phyloP scores from a whole-genome alignment of 2,888 invertebrate species.

The Cryptocheilus praepositus region DNA sequence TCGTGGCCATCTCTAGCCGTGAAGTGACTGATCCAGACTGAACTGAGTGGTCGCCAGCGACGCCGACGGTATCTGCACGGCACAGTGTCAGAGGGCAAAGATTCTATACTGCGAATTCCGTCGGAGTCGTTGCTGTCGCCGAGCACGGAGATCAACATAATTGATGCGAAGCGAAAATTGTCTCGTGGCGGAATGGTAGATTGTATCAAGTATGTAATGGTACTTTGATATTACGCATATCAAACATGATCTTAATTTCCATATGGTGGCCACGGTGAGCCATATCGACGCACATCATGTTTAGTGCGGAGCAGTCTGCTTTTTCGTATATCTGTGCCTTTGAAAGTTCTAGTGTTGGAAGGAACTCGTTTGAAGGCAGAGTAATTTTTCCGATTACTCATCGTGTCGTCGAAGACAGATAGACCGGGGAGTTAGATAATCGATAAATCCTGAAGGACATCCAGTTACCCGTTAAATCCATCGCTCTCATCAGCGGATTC shows the following conservation, averaged over 20 bases:
- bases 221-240: too few relatives aligned
- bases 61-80: neutral
- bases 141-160: neutral
- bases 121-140: neutral
- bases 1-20: too few relatives aligned
- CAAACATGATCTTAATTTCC: too few relatives aligned
- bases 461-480: slow-evolving; percentile 15
- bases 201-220: too few relatives aligned
- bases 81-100: slow-evolving; percentile 48
- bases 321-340: too few relatives aligned
- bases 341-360: too few relatives aligned
- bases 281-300: neutral
- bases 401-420: neutral
- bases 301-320: too few relatives aligned
- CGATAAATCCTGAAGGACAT: slow-evolving; percentile 20
- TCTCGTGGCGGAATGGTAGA: too few relatives aligned
- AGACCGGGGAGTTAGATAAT: slow-evolving; percentile 22
- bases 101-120: slow-evolving; percentile 21
- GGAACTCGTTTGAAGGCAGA: slow-evolving; percentile 2
- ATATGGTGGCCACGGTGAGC: neutral
- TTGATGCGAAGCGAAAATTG: too few relatives aligned
- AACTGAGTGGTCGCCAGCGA: too few relatives aligned
- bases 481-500: slow-evolving; percentile 32
- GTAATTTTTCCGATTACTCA: slow-evolving; percentile 15
- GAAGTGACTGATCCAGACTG: too few relatives aligned